These are phyloP conservation scores for Ceryle rudis DNA, from an alignment of 2,797 vertebrate species.

Conservation along the genomic window DNA sequence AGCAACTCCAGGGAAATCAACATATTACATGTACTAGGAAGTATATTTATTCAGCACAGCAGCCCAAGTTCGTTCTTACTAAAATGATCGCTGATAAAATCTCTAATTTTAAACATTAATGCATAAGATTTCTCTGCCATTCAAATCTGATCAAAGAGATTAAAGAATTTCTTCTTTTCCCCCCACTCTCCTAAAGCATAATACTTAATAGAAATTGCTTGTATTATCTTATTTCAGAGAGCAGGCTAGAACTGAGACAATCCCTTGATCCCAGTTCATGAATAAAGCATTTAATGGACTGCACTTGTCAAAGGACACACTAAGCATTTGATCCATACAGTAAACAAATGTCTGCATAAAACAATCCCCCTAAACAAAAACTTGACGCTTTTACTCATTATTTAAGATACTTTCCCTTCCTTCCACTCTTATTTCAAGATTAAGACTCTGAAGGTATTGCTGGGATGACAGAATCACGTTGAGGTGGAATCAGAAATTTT, in stretches of 20 bases:
- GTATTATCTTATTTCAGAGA: constrained; percentile 66
- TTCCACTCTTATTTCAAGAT: not conserved
- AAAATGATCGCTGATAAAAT: constrained; percentile 70
- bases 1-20: constrained; percentile 41
- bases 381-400: not conserved
- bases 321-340: constrained; percentile 52
- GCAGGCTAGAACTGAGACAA: constrained; percentile 59
- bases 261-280: constrained; percentile 70
- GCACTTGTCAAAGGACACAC: constrained; percentile 57
- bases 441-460: not conserved
- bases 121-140: constrained; percentile 54
- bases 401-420: constrained; percentile 19
- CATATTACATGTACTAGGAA: constrained; percentile 19
- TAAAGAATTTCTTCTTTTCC: constrained; percentile 46
- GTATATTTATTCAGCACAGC: constrained; percentile 55
- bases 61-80: constrained; percentile 42
- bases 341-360: constrained; percentile 58
- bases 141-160: constrained; percentile 69
- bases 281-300: constrained; percentile 74
- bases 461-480: not conserved
- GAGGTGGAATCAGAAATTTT: not conserved
- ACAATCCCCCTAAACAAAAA: not conserved
- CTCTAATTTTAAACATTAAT: constrained; percentile 70
- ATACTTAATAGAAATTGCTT: constrained; percentile 62
- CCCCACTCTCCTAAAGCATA: constrained; percentile 18